Evolutionary conservation across 2,797 vertebrate genomes (phyloP).

Genomic region (Trichosurus vulpecula): DNA sequence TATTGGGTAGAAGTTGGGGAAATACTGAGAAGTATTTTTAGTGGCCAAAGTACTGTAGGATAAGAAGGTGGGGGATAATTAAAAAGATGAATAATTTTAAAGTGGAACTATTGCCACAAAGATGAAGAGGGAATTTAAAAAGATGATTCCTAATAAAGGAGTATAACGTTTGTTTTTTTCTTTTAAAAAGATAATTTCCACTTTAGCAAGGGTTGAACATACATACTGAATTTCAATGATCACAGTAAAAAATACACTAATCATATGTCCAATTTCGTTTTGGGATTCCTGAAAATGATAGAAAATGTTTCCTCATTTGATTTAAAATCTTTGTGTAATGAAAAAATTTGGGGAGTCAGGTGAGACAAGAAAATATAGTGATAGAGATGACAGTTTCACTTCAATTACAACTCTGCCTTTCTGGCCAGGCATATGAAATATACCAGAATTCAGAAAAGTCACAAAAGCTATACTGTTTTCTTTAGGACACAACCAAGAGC

Average conservation of each 20-base stretch:
- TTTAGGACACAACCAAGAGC: neutral
- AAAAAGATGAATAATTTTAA: neutral
- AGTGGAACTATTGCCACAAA: neutral
- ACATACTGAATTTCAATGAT: neutral
- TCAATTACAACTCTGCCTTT: slow-evolving; percentile 31
- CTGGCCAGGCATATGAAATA: slow-evolving; percentile 28
- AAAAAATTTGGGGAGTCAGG: neutral
- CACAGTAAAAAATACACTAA: neutral
- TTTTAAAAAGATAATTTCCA: neutral
- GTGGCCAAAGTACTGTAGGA: slow-evolving; percentile 36
- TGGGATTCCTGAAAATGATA: slow-evolving; percentile 33
- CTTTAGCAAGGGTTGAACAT: neutral
- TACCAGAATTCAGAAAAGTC: slow-evolving; percentile 45
- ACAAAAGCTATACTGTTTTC: slow-evolving; percentile 3
- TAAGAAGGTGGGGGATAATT: neutral
- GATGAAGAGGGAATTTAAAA: neutral
- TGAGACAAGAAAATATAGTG: slow-evolving; percentile 4
- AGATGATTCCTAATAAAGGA: neutral
- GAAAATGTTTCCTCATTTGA: slow-evolving; percentile 41
- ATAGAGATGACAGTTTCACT: slow-evolving; percentile 39
- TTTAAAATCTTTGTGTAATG: neutral
- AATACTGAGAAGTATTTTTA: neutral
- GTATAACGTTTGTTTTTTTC: neutral
- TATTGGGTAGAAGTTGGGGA: neutral
- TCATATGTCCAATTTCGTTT: slow-evolving; percentile 8